A percentile compares a stretch with the other conserved stretches of the same genome.
Evolutionary conservation across 2,113 vertebrate genomes (phyloP).

Genomic region (Thermophis baileyi): DNA sequence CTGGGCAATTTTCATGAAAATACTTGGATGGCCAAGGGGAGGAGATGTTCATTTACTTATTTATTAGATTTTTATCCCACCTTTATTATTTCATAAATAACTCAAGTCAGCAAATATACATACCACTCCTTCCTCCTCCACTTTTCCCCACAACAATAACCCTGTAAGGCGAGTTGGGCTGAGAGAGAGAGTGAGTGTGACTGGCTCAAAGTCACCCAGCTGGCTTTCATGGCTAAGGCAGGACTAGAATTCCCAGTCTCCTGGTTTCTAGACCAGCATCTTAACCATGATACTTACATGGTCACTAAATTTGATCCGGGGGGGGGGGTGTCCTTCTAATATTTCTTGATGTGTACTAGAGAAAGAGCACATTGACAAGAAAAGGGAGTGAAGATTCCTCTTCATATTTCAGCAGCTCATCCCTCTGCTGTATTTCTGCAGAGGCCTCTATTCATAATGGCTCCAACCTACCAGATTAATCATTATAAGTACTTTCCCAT

Average conservation of each 20-base stretch:
- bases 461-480: conserved; percentile 6
- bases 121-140: background rate
- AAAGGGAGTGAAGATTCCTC: background rate
- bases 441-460: conserved; percentile 4
- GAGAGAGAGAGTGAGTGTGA: background rate
- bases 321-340: too few species aligned
- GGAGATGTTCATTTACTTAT: background rate
- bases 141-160: background rate
- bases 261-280: background rate
- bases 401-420: background rate
- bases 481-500: conserved; percentile 33
- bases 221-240: background rate
- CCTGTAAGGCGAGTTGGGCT: background rate
- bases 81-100: background rate
- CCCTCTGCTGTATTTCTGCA: background rate
- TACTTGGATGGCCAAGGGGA: too few species aligned
- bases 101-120: background rate
- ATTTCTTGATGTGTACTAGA: background rate
- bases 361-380: background rate
- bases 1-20: background rate
- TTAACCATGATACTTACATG: background rate
- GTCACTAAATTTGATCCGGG: background rate
- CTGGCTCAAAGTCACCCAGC: background rate
- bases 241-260: background rate
- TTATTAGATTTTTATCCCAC: background rate